Evolutionary conservation across 2,797 vertebrate genomes (phyloP), one percentile per base, ranked within the genome.

Genomic region (Muscicapa comitata): DNA sequence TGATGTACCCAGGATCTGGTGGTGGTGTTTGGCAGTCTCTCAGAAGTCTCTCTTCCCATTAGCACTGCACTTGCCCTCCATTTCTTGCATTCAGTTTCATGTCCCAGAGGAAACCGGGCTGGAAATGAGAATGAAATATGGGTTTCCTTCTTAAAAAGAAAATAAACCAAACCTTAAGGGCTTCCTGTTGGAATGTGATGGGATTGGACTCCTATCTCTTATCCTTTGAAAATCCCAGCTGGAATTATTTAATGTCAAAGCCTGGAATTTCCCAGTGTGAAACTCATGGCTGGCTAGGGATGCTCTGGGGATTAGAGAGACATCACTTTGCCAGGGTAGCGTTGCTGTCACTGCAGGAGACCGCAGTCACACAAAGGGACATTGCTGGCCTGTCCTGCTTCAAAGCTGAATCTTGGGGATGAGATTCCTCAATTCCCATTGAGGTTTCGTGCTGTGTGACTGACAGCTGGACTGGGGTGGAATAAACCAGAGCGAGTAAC

Each of bases 201-300:
- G 71, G 72, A 91, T 91, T 89, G 84, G 65, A 50, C 38, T 90
- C 13, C 75, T 94, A 58, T 89, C 86, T 93, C 84, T 67, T 74
- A 61, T 9, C 68, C 81, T 96, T 97, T 96, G 92, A 95, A 92
- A 93, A 85, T 89, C 91, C 65, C 95, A 94, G 93, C 92, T 96
- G 96, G 92, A 96, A 94, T 92, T 77, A 93, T 83, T 96, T 94
- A 66, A 89, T 86, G 93, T 93, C 91, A 93, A 93, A 93, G 94
- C 91, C 62, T 80, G 93, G 94, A 93, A 94, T 95, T 95, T 96
- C 92, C 78, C 62, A 57, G 91, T 87, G 95, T 95, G 94, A 95
- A 95, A 93, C 92, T 77, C 86, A 29, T 74, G 86, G 86, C 95
- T 91, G 86, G 94, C 84, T 86, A 24, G 72, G 92, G 96, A 82